A percentile compares a stretch with the other conserved stretches of the same genome.
These are phyloP conservation scores for Amorpha juglandis DNA, from an alignment of 2,888 invertebrate species.

Conservation along the genomic window DNA sequence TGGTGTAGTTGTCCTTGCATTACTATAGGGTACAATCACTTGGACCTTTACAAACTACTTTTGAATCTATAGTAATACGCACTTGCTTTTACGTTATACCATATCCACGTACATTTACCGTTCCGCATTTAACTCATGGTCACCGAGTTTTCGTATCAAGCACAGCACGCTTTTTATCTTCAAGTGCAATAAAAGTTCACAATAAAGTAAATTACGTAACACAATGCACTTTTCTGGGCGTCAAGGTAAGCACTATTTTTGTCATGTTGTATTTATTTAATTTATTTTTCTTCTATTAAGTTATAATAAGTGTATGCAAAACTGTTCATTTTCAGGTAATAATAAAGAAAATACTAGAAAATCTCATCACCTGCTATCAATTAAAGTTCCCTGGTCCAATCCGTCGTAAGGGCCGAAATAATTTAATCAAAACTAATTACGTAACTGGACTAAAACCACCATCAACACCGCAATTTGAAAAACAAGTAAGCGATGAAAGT, in stretches of 20 bases:
- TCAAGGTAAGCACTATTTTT: neutral
- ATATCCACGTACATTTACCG: slow-evolving; percentile 8
- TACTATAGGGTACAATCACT: neutral
- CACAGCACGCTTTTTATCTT: neutral
- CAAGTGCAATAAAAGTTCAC: neutral
- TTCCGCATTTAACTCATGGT: slow-evolving; percentile 1
- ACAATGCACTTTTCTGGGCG: neutral
- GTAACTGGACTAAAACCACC: neutral
- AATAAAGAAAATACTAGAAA: slow-evolving; percentile 1
- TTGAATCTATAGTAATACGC: slow-evolving; percentile 7
- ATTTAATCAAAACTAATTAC: neutral
- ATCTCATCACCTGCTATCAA: neutral
- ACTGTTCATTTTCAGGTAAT: neutral
- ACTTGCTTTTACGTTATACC: slow-evolving; percentile 11
- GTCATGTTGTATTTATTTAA: neutral
- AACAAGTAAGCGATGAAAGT: slow-evolving; percentile 16
- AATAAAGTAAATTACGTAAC: neutral
- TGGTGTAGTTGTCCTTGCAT: neutral
- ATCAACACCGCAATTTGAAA: neutral
- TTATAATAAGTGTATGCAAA: neutral
- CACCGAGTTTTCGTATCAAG: slow-evolving; percentile 7
- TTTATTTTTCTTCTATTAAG: neutral
- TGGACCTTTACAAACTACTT: slow-evolving; percentile 5
- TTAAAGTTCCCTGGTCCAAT: neutral
- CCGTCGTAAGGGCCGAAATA: neutral